Conservation (phyloP, 2,888 invertebrate genomes). For the Acleris literana region DNA sequence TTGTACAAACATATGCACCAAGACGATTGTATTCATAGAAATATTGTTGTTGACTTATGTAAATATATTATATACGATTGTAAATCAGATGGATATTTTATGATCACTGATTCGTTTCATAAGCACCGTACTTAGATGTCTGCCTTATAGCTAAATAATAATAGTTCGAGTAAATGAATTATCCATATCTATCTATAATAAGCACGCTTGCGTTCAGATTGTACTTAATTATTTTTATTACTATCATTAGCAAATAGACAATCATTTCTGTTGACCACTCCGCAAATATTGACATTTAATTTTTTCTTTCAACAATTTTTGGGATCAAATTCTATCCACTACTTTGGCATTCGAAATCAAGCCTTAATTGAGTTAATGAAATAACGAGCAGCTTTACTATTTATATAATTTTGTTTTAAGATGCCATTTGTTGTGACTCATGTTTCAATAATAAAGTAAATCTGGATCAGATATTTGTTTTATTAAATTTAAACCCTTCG, state of each 20-base stretch:
- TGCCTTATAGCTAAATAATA: conserved; percentile 43
- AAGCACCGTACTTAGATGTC: conserved; percentile 50
- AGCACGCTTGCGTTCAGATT: conserved; percentile 37
- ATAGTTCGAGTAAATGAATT: conserved; percentile 32
- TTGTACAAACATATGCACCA: conserved; percentile 46
- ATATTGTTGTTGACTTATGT: conserved; percentile 59
- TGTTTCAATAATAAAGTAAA: conserved; percentile 81
- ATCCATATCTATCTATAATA: conserved; percentile 26
- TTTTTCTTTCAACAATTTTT: conserved; percentile 51
- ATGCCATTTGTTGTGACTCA: conserved; percentile 83
- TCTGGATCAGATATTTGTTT: conserved; percentile 60
- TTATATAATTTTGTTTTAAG: conserved; percentile 78
- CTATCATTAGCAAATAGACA: conserved; percentile 48
- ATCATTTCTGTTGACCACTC: conserved; percentile 8
- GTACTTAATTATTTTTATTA: conserved; percentile 72
- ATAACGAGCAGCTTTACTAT: conserved; percentile 80
- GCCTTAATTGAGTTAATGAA: conserved; percentile 46
- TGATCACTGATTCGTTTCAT: conserved; percentile 46
- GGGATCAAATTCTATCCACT: conserved; percentile 68
- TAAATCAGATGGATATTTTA: conserved; percentile 39
- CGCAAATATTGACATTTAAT: conserved; percentile 18
- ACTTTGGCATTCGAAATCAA: conserved; percentile 52
- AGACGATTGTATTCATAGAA: conserved; percentile 52
- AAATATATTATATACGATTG: conserved; percentile 40
- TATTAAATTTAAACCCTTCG: conserved; percentile 5